phyloP scores from a whole-genome alignment of 2,797 vertebrate genomes.

The Podarcis lilfordi region DNA sequence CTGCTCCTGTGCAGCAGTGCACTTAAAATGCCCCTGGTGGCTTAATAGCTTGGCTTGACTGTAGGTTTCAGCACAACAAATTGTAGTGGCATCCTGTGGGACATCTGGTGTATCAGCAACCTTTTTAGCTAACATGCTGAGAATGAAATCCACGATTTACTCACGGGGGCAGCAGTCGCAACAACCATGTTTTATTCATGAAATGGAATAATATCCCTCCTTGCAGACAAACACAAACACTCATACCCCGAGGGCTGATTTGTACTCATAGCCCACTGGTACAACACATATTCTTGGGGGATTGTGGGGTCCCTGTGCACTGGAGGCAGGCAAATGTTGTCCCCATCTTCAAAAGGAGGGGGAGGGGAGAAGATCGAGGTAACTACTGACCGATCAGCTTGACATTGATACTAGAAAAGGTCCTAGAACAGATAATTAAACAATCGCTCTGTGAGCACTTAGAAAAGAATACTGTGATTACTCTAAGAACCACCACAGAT shows the following conservation, averaged over 20 bases:
- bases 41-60: slow-evolving; percentile 50
- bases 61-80: slow-evolving; percentile 53
- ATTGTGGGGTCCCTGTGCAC: no score
- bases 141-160: slow-evolving; percentile 53
- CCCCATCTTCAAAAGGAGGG: no score
- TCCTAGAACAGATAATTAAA: no score
- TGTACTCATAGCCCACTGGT: background rate
- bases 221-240: background rate
- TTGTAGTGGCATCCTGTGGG: slow-evolving; percentile 49
- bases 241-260: background rate
- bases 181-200: slow-evolving; percentile 41
- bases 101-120: slow-evolving; percentile 62
- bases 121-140: slow-evolving; percentile 55
- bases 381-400: no score
- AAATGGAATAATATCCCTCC: slow-evolving; percentile 27
- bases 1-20: slow-evolving; percentile 28
- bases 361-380: no score
- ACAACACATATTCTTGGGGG: background rate
- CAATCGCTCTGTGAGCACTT: background rate
- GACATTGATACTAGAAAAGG: no score
- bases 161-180: slow-evolving; percentile 18
- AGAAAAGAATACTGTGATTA: background rate
- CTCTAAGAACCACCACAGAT: no score
- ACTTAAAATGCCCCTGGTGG: slow-evolving; percentile 47
- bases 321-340: no score